Evolutionary conservation across 1,140 invertebrate genomes (phyloP), one percentile per base, ranked within the genome.

Genomic region (Macrobrachium nipponense): DNA sequence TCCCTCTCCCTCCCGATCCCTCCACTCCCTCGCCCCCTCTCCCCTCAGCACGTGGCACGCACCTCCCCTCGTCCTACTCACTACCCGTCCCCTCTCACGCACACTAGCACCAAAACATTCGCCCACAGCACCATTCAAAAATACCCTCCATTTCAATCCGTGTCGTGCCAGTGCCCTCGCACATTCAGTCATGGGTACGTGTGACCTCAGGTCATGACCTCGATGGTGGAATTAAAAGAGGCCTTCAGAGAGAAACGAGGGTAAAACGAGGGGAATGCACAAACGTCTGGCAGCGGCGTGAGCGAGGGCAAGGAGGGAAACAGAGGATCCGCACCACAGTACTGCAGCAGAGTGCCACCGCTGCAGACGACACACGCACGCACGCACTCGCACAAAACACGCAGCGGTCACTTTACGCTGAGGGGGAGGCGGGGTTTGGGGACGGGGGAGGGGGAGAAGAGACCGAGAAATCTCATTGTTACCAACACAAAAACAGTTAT

Each of bases 281-380:
- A n/a, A 17, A 70, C 77, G 77, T 61, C 59, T 61, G 77, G 77
- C 77, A 79, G 77, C 17, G 77, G 51, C 51, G 59, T 11, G 58
- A 36, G 27, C 18, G 77, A 79, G 77, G 77, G 58, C 27, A 60
- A 23, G 77, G 59, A 61, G 77, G 59, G 58, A 59, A 60, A 61
- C 11, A 60, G n/a, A 61, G 59, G 20, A 20, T 60, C 51, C 23
- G 61, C 58, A 79, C 77, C 77, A 61, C 77, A 79, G 77, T 79
- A 79, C 44, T 61, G 77, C 77, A 79, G 77, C 61, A 27, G 58
- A 61, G 51, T n/a, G n/a, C 58, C 77, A 79, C 77, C 68, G 23
- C 23, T 43, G 60, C 51, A 61, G 51, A 59, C 27, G 76, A 78
- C 76, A 60, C 51, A 60, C 60, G 36, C 51, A 61, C 77, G 61